A percentile compares a stretch with the other conserved stretches of the same genome.
phyloP scores from a whole-genome alignment of 2,797 vertebrate species.

The Eulemur rubriventer region DNA sequence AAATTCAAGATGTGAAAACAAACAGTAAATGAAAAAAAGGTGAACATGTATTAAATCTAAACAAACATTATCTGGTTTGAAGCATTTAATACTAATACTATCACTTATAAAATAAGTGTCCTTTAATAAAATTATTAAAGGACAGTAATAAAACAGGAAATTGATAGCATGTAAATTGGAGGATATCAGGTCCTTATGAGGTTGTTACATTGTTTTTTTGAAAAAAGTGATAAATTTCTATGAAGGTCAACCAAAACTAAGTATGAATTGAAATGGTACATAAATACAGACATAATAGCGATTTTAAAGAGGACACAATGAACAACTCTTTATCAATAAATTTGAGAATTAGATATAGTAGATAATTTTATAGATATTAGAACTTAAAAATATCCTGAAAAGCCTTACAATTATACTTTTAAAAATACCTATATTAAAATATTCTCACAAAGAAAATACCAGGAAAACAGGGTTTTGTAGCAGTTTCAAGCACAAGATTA shows the following conservation, averaged over 20 bases:
- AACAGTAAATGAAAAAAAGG: not conserved
- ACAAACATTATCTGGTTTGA: not conserved
- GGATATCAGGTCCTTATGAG: not conserved
- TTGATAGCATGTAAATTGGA: not conserved
- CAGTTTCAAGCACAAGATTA: not conserved
- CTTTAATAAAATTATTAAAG: constrained; percentile 13
- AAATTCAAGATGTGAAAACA: constrained; percentile 31
- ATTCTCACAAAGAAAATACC: not conserved
- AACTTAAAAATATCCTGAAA: not conserved
- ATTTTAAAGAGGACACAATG: not conserved
- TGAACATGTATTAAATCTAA: not conserved
- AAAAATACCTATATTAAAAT: not conserved
- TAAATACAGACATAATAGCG: not conserved
- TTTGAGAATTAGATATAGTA: not conserved
- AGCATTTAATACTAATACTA: not conserved
- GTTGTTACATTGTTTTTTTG: not conserved
- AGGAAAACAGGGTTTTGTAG: not conserved
- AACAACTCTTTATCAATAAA: not conserved
- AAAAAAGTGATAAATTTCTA: not conserved
- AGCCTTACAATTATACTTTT: not conserved
- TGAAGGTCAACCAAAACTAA: not conserved
- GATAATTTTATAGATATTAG: not conserved
- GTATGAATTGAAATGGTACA: not conserved
- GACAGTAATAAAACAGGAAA: not conserved
- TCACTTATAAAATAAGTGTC: not conserved